These are phyloP conservation scores for Albula goreensis DNA, from an alignment of 2,113 vertebrate genomes.

Conservation along the genomic window DNA sequence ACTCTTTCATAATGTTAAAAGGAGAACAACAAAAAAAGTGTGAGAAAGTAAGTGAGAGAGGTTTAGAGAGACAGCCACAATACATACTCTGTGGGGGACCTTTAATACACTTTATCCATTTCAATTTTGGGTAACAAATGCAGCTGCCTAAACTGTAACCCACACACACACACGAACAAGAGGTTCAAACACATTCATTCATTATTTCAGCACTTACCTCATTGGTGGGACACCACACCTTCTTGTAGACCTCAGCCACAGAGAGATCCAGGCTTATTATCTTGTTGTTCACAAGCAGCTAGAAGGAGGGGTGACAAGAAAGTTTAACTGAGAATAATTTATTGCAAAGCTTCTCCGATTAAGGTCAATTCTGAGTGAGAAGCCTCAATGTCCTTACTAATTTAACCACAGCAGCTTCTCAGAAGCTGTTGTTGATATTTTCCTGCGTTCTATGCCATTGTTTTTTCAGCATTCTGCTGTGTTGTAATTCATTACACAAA, in stretches of 20 bases:
- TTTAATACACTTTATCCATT: neutral
- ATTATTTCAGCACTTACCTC: slow-evolving; percentile 74
- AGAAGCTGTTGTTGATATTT: no score
- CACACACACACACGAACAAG: neutral
- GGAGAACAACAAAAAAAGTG: neutral
- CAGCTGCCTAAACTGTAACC: neutral
- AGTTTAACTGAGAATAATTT: neutral
- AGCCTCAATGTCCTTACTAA: neutral
- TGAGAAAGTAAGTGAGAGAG: neutral
- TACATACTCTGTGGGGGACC: neutral
- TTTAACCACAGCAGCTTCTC: no score
- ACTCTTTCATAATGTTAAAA: neutral
- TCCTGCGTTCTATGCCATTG: no score
- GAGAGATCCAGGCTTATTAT: slow-evolving; percentile 96
- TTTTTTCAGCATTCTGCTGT: no score
- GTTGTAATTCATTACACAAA: no score
- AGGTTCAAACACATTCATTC: neutral
- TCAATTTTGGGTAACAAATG: neutral
- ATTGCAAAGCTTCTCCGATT: neutral
- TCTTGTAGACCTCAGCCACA: slow-evolving; percentile 97
- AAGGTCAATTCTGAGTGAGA: neutral
- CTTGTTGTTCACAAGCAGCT: slow-evolving; percentile 98
- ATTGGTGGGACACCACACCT: slow-evolving; percentile 98
- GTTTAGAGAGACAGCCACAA: neutral
- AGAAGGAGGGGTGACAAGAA: slow-evolving; percentile 30